Conservation (phyloP, 2,113 vertebrate species). For the Hemiprocne comata region DNA sequence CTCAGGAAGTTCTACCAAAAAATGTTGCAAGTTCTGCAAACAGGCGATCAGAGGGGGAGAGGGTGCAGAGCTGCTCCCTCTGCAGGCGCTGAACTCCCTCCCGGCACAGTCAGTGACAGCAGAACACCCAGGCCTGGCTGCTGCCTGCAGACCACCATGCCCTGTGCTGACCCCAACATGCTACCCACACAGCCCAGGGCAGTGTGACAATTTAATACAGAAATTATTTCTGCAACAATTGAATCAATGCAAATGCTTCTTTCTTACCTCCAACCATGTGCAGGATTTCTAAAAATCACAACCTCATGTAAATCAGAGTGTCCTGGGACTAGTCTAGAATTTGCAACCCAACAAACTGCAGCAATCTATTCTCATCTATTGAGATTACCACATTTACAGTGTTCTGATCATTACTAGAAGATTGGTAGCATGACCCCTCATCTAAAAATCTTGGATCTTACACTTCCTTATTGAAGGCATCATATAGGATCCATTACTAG, state of each 20-base stretch:
- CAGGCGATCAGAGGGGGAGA: neutral
- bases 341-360: neutral
- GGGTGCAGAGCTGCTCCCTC: neutral
- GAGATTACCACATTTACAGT: neutral
- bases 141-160: neutral
- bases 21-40: neutral
- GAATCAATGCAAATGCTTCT: neutral
- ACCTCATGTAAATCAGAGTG: neutral
- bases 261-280: neutral
- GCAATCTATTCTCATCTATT: too few relatives aligned
- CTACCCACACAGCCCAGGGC: neutral
- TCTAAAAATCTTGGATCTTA: neutral
- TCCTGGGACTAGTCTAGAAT: neutral
- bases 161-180: neutral
- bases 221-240: neutral
- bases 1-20: neutral
- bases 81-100: neutral
- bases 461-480: neutral
- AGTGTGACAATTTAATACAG: neutral
- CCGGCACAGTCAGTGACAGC: accelerated
- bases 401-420: neutral
- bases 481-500: neutral
- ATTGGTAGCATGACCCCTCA: neutral
- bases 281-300: neutral
- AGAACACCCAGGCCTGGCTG: neutral